Evolutionary conservation across 2,113 vertebrate genomes (phyloP).

Genomic region (Tichodroma muraria): DNA sequence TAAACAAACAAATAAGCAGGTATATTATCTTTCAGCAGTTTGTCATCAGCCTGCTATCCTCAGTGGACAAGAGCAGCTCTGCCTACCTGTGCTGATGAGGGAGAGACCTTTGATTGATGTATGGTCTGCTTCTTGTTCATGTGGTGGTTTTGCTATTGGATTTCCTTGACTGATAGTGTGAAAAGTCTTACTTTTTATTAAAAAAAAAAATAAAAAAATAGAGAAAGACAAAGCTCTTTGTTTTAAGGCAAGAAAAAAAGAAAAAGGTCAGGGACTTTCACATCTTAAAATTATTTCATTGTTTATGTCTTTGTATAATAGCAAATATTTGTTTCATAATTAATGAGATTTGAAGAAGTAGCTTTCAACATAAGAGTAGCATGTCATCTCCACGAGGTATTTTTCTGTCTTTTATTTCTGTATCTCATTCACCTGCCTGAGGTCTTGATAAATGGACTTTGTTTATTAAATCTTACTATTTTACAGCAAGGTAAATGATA

Average conservation of each 20-base stretch:
- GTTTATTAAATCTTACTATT: not conserved
- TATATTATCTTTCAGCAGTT: not conserved
- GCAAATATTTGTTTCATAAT: not conserved
- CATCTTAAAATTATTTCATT: not conserved
- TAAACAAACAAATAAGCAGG: not conserved
- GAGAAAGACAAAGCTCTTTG: not conserved
- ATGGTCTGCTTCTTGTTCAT: not conserved
- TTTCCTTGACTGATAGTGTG: not conserved
- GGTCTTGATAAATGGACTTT: not conserved
- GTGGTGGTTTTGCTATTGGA: not conserved
- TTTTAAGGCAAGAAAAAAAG: not conserved
- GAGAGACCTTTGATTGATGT: not conserved
- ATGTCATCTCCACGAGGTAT: not conserved
- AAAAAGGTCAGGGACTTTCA: not conserved
- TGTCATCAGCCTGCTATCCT: not conserved
- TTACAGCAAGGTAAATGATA: slow-evolving; percentile 2
- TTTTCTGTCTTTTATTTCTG: not conserved
- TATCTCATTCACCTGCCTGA: not conserved
- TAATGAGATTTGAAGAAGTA: not conserved
- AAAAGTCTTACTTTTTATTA: not conserved
- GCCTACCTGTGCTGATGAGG: not conserved
- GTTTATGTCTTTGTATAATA: not conserved
- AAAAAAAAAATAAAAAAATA: not conserved
- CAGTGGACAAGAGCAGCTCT: not conserved
- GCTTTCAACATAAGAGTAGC: not conserved